phyloP scores from a whole-genome alignment of 1,140 invertebrate species.

The Chrysopa pallens region DNA sequence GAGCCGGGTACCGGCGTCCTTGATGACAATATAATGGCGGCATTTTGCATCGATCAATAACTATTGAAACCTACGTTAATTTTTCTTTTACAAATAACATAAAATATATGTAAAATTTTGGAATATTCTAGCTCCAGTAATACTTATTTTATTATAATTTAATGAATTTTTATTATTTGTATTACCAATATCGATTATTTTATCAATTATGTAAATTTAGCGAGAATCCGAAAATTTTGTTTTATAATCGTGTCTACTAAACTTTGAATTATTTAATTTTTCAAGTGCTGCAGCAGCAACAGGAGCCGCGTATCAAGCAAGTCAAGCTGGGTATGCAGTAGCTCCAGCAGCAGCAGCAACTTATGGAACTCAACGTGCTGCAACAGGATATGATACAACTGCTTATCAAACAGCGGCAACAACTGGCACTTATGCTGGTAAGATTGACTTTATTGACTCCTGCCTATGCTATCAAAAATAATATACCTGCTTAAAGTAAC shows the following conservation, averaged over 20 bases:
- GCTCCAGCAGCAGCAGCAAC: conserved; percentile 57
- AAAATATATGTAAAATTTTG: neutral
- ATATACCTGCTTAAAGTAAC: too few species aligned
- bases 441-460: conserved; percentile 3
- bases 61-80: neutral
- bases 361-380: conserved; percentile 54
- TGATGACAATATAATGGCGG: conserved; percentile 13
- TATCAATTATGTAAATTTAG: neutral
- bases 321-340: conserved; percentile 67
- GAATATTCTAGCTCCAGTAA: neutral
- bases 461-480: too few species aligned
- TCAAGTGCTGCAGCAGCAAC: conserved; percentile 28
- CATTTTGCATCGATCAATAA: conserved; percentile 12
- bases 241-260: conserved; percentile 8
- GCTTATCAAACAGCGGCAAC: conserved; percentile 49
- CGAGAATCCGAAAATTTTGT: neutral
- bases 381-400: conserved; percentile 57
- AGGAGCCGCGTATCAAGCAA: conserved; percentile 56
- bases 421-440: conserved; percentile 39
- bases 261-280: conserved; percentile 16
- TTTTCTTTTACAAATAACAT: neutral
- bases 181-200: neutral
- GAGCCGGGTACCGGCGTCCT: conserved; percentile 13
- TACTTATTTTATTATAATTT: neutral
- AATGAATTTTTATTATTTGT: neutral